phyloP scores from a whole-genome alignment of 2,797 vertebrate species.

The Scolopax bukidnonensis region DNA sequence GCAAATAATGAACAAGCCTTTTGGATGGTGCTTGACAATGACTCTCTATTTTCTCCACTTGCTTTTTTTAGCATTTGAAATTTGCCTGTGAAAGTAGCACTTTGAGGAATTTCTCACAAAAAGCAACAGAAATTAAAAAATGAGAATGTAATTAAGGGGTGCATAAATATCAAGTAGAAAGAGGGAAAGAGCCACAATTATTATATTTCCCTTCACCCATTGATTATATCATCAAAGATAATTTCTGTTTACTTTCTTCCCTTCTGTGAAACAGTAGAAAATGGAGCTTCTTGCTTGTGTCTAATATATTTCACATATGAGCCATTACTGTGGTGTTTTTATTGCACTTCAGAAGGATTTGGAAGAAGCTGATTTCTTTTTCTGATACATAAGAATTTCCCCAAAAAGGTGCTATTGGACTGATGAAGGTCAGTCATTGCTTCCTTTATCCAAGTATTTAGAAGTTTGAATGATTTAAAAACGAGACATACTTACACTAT shows the following conservation, averaged over 20 bases:
- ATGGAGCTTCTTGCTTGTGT: conserved; percentile 3
- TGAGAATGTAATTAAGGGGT: conserved; percentile 50
- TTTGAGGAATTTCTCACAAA: conserved; percentile 59
- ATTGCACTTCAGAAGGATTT: neutral
- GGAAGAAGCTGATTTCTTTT: neutral
- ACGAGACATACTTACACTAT: neutral
- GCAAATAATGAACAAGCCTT: neutral
- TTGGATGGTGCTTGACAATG: neutral
- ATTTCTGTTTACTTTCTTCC: conserved; percentile 63
- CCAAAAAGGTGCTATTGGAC: neutral
- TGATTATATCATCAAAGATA: conserved; percentile 59
- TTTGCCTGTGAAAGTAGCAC: conserved; percentile 18
- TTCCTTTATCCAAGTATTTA: neutral
- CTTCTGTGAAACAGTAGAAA: conserved; percentile 49
- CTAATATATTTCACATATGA: conserved; percentile 19
- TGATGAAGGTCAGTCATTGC: neutral
- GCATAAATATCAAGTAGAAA: conserved; percentile 46
- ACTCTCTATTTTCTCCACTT: neutral
- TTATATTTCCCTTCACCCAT: conserved; percentile 56
- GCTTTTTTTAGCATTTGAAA: conserved; percentile 45
- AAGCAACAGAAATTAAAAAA: conserved; percentile 58
- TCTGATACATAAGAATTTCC: neutral
- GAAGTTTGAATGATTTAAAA: neutral
- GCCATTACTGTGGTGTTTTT: neutral
- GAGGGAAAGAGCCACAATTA: conserved; percentile 37